Evolutionary conservation across 2,888 invertebrate genomes (phyloP), one percentile per base, ranked within the genome.

Genomic region (Teleogryllus oceanicus): DNA sequence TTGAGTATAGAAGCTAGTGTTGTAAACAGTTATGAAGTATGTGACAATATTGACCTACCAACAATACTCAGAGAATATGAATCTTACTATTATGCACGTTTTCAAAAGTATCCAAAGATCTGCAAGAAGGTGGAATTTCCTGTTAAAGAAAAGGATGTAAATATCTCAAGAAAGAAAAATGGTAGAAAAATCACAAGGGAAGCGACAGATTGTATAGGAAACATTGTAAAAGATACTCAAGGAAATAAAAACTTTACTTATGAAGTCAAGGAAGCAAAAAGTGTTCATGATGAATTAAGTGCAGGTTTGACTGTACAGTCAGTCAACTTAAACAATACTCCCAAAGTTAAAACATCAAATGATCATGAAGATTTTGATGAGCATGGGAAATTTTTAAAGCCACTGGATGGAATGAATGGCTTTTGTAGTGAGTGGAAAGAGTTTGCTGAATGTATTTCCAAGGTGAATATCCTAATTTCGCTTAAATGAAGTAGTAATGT

Each of bases 41-140:
- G 97, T 87, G 98, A 98, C 85, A 98, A 98, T 85, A 92, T 98
- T 80, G 96, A 97, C 86, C 88, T 98, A 85, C 94, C 95, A 83
- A 93, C 94, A 75, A 94, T 98, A 83, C 88, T 97, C 81, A 92
- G 95, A 89, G 97, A 97, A 84, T 98, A 94, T 87, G 94, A 93
- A 85, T 94, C 94, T 83, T 97, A 94, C 87, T 96, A 94, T 86
- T 91, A 92, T 84, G 89, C 94, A 76, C 92, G 95, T 84, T 97
- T 96, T 88, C 94, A 94, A 86, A 95, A 94, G 86, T 92, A 93
- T 86, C 97, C 97, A 0, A 93, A 92, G 87, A 92, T 97, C 83
- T 91, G 94, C 78, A 93, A 92, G 84, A 90, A 90, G 84, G 85
- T 87, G 50, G 78, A 20, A 78, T 74, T n/a, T 24, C 12, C 49